phyloP scores from a whole-genome alignment of 2,888 invertebrate species.

The Parnassius apollo region DNA sequence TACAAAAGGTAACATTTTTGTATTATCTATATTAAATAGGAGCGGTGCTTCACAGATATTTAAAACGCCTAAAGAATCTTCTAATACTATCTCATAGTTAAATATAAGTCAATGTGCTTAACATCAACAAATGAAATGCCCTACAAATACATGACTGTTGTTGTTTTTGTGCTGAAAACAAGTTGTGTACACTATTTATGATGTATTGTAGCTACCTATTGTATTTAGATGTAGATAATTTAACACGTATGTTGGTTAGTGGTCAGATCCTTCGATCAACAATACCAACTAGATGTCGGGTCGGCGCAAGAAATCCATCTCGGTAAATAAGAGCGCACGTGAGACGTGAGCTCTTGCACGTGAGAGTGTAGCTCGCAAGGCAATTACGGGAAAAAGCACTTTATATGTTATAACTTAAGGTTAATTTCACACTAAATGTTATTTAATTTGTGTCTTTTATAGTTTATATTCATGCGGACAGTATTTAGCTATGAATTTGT shows the following conservation, averaged over 20 bases:
- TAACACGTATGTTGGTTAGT: conserved; percentile 60
- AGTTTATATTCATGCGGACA: too few species aligned
- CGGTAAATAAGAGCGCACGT: too few species aligned
- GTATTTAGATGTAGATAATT: conserved; percentile 56
- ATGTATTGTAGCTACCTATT: conserved; percentile 31
- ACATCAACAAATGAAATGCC: conserved; percentile 31
- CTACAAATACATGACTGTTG: conserved; percentile 39
- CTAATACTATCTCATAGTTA: neutral
- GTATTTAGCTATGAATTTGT: too few species aligned
- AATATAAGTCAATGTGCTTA: conserved; percentile 5
- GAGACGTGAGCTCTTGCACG: too few species aligned
- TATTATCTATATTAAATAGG: neutral
- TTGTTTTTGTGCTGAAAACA: conserved; percentile 41
- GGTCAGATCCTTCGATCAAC: too few species aligned
- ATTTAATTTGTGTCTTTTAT: too few species aligned
- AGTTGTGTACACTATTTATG: conserved; percentile 39
- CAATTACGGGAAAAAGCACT: too few species aligned
- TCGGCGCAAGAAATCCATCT: too few species aligned
- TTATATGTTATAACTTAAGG: too few species aligned
- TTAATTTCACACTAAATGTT: too few species aligned
- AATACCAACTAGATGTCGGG: too few species aligned
- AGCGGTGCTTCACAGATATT: neutral
- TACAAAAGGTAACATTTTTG: neutral
- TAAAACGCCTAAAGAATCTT: conserved; percentile 6
- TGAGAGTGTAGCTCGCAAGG: too few species aligned